These are phyloP conservation scores for Saccostrea echinata DNA, from an alignment of 1,140 invertebrate genomes.

Conservation along the genomic window DNA sequence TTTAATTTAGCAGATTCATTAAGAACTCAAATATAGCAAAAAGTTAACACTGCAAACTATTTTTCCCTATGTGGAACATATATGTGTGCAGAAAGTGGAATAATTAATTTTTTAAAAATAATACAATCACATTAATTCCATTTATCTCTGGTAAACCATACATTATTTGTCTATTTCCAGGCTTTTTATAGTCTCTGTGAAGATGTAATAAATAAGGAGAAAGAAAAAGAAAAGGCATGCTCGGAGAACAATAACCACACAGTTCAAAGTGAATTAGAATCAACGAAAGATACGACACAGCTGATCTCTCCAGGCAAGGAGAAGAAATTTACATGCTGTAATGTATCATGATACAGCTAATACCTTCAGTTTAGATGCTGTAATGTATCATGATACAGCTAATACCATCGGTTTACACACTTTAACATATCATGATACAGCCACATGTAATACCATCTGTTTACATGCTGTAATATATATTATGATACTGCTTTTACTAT, in stretches of 20 bases:
- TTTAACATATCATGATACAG: neutral
- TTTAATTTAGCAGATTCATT: no score
- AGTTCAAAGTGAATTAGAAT: neutral
- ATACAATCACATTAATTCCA: neutral
- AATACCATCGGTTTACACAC: neutral
- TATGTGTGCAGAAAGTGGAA: neutral
- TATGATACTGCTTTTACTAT: no score
- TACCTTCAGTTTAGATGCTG: no score
- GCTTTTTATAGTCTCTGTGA: conserved; percentile 24
- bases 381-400: neutral
- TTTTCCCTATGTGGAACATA: neutral
- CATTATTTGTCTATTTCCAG: neutral
- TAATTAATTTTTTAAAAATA: no score
- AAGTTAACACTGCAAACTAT: no score
- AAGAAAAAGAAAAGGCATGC: neutral
- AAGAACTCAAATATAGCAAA: no score
- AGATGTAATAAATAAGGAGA: conserved; percentile 6
- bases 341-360: neutral
- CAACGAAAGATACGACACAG: conserved; percentile 11
- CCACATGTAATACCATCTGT: no score
- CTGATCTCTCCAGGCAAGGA: neutral
- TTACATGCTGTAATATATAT: no score
- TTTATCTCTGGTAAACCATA: neutral
- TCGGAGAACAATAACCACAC: neutral
- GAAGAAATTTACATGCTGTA: conserved; percentile 24